Evolutionary conservation across 2,797 vertebrate genomes (phyloP), one percentile per base, ranked within the genome.

Genomic region (Selene dorsalis): DNA sequence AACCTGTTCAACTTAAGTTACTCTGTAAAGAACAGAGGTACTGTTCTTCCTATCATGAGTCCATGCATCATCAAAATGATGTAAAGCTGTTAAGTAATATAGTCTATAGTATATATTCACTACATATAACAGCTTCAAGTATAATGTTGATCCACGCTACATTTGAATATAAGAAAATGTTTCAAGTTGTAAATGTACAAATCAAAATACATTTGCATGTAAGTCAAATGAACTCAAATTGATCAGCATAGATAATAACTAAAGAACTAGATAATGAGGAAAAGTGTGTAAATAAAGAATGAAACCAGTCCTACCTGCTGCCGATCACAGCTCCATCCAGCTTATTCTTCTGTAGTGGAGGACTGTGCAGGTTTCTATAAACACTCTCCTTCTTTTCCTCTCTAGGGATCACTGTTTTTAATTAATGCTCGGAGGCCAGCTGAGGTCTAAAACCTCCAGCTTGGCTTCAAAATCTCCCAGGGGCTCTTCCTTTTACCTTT

Each of bases 391-490:
- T 55, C 35, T 28, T 14, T 9, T 14, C 4, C 32, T 82, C 87
- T 82, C 71, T 0, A 16, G 73, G 69, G 85, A 67, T 4, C 22
- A 4, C 41, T 62, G 69, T 35, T 88, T 88, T 89, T 88, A 89
- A 92, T 92, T 85, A 90, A 69, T 1, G 0, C 20, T 2, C 1
- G 1, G 59, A 41, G 22, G n/a, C 48, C 84, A 89, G 85, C 86
- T 89, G 90, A 84, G 84, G 30, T 65, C 62, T 20, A 38, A 38
- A 26, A 4, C 9, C 35, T 79, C 20, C 4, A n/a, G 17, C 26
- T 38, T 20, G 4, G 30, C 47, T 52, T 26, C 45, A 28, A 35
- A 12, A 4, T 30, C 13, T 75, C 75, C 70, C 60, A 38, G 17
- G 10, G 64, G 1, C 20, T 26, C 47, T 38, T 69, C 48, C 6